Percentiles rank a stretch among this genome's conserved stretches.
phyloP scores from a whole-genome alignment of 2,888 invertebrate species.

The Magallana nippona region DNA sequence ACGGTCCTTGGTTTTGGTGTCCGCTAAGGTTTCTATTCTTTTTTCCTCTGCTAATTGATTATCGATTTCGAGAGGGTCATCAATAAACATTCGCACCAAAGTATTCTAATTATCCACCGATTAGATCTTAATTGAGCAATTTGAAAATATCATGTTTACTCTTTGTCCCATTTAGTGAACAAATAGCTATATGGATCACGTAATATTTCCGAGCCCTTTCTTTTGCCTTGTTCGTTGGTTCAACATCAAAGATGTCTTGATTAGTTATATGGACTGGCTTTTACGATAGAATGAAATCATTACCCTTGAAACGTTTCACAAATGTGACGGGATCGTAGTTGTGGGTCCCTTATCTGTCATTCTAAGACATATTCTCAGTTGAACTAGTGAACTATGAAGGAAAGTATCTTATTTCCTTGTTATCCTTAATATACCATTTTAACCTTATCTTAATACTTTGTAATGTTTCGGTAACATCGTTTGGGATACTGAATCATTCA shows the following conservation, averaged over 20 bases:
- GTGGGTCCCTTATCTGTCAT: too few relatives aligned
- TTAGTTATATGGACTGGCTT: background rate
- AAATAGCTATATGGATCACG: background rate
- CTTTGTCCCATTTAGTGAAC: background rate
- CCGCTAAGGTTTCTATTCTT: background rate
- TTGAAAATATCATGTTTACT: slow-evolving; percentile 5
- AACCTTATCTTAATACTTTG: too few relatives aligned
- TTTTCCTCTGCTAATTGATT: background rate
- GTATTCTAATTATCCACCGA: slow-evolving; percentile 9
- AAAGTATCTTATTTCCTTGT: too few relatives aligned
- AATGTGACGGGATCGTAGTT: background rate
- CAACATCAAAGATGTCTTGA: slow-evolving; percentile 9
- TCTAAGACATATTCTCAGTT: too few relatives aligned
- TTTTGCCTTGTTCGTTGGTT: background rate
- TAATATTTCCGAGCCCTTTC: background rate
- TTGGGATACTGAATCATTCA: too few relatives aligned
- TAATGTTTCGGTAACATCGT: too few relatives aligned
- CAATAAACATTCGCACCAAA: slow-evolving; percentile 19
- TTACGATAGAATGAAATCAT: background rate
- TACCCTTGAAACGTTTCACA: too few relatives aligned
- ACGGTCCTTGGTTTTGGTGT: background rate
- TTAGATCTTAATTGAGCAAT: slow-evolving; percentile 24
- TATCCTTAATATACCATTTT: too few relatives aligned
- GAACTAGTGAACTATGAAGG: too few relatives aligned
- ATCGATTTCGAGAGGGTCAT: background rate